phyloP scores from a whole-genome alignment of 2,797 vertebrate species.

The Rousettus madagascariensis region DNA sequence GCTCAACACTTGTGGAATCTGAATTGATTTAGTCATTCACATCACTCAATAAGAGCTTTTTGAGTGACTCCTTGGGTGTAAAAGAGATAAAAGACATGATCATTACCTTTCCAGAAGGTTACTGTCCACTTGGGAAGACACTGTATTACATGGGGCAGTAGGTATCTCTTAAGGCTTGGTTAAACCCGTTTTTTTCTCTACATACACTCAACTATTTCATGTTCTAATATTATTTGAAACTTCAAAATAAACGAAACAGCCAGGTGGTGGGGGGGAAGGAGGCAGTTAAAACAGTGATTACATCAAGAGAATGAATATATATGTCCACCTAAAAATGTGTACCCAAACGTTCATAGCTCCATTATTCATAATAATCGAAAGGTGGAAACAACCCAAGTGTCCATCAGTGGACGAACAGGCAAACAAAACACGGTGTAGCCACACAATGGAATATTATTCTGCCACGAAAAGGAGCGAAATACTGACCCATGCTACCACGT shows the following conservation, averaged over 20 bases:
- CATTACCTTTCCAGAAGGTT: not conserved
- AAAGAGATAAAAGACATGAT: not conserved
- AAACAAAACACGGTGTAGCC: not conserved
- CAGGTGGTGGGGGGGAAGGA: not conserved
- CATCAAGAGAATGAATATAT: not conserved
- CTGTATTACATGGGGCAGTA: not conserved
- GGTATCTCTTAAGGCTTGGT: not conserved
- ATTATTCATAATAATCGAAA: not conserved
- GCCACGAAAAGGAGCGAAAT: not conserved
- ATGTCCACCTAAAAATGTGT: not conserved
- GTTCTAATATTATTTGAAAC: not conserved
- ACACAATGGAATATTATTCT: not conserved
- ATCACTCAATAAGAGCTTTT: not conserved
- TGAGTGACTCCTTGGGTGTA: not conserved
- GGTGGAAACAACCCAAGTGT: not conserved
- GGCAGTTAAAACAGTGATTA: not conserved
- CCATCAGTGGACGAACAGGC: not conserved
- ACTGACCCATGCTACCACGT: rapidly evolving
- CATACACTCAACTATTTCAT: not conserved
- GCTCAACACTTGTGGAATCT: rapidly evolving
- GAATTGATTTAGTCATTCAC: not conserved
- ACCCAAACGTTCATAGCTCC: not conserved
- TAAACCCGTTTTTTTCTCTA: not conserved
- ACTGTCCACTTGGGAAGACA: not conserved
- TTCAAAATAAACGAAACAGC: not conserved